Base-by-base conservation (phyloP, 2,888 invertebrate genomes). In the Ophioninae sp. region DNA sequence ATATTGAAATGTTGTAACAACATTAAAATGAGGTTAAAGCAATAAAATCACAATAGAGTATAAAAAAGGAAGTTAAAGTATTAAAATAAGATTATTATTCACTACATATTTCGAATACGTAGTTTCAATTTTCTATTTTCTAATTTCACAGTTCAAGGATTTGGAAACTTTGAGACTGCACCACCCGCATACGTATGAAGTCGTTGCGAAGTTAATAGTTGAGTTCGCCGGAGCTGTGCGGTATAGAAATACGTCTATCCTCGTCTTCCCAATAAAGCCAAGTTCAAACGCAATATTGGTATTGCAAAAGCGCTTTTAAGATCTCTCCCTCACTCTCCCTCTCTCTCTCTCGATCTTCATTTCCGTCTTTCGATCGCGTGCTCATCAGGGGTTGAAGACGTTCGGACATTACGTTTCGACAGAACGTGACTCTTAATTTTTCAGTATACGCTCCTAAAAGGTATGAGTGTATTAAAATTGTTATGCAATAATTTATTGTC, bases 121-220 rank as follows among this genome's bases (percentile, higher is more conserved):
- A 39, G 20, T 20, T 57, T 7, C 6, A 67, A 21, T 68, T 21
- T 39, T 57, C 57, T 70, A 56, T 79, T 70, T 73, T 78, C 61
- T 77, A 74, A 83, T 81, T 80, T 69, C 64, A 21, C 74, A 68
- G 64, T 80, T 72, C 77, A 83, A 76, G 82, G 80, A 68, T 56
- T 77, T 21, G 73, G 67, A 73, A 83, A 83, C 72, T 80, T 80
- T 64, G 80, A 61, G n/a, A 41, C 73, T 41, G 67, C 76, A 83
- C 80, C 72, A n/a, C 59, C 62, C 8, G 62, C 44, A 30, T 44
- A 65, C 41, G 41, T 77, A 61, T 30, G 30, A 69, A 77, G 69
- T 56, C 70, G 23, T 77, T 30, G 37, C 59, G 37, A n/a, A 83
- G 56, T 73, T 80, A 64, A 57, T 56, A 79, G 21, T 79, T 30